These are phyloP conservation scores for Cylindroiulus punctatus DNA, from an alignment of 2,888 invertebrate species.

Conservation along the genomic window DNA sequence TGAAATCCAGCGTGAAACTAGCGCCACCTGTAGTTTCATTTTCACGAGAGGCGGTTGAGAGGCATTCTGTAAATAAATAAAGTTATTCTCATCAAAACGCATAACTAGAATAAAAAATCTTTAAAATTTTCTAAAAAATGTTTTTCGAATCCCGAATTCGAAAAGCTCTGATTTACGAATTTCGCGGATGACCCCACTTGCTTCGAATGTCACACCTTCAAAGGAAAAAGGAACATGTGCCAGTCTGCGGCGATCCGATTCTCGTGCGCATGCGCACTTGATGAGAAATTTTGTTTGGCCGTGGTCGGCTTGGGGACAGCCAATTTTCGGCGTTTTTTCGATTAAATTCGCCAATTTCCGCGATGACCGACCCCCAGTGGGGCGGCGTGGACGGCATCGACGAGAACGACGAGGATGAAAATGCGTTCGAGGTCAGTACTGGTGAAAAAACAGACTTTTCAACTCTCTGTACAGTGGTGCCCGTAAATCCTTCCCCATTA, in stretches of 20 bases:
- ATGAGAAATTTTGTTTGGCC: neutral
- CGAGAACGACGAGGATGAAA: neutral
- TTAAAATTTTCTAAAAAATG: too few species aligned
- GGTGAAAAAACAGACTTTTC: neutral
- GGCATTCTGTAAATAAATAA: too few species aligned
- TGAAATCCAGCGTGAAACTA: too few species aligned
- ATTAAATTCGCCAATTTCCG: neutral
- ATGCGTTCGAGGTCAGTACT: neutral
- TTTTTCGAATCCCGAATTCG: too few species aligned
- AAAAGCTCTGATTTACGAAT: too few species aligned
- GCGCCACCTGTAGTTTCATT: too few species aligned
- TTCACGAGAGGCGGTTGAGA: too few species aligned
- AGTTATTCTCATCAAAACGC: too few species aligned
- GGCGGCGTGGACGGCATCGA: neutral
- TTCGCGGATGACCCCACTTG: too few species aligned
- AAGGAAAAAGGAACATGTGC: neutral
- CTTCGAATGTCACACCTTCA: too few species aligned
- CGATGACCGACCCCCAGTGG: constrained; percentile 9
- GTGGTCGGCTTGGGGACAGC: neutral
- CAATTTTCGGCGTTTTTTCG: neutral
- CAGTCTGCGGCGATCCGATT: neutral
- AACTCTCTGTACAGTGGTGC: neutral
- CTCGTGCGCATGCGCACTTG: neutral
- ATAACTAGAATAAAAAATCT: too few species aligned
- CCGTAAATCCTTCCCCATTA: neutral